phyloP scores from a whole-genome alignment of 2,888 invertebrate genomes.

The Campoplex nolae region DNA sequence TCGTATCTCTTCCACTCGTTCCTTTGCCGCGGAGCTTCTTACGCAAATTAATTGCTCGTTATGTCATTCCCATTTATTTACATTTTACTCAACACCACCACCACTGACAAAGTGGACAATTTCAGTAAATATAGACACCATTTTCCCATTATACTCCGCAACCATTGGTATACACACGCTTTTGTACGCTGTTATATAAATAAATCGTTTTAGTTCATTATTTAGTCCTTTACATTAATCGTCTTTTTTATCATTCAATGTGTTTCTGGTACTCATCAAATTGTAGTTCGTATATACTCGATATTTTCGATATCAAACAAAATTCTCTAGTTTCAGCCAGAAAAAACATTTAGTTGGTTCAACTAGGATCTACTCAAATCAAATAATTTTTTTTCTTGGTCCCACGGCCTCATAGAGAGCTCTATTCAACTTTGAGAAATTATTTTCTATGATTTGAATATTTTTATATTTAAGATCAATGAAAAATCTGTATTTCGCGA shows the following conservation, averaged over 20 bases:
- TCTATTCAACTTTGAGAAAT: too few relatives aligned
- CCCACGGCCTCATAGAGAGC: too few relatives aligned
- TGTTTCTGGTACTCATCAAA: background rate
- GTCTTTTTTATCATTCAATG: too few relatives aligned
- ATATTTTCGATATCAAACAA: too few relatives aligned
- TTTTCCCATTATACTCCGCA: background rate
- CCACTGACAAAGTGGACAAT: background rate
- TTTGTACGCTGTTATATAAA: background rate
- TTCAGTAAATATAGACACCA: background rate
- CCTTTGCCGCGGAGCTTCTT: background rate
- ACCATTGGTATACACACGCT: background rate
- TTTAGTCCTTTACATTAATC: background rate
- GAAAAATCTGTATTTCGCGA: too few relatives aligned
- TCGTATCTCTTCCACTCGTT: background rate
- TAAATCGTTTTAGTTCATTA: background rate
- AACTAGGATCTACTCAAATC: too few relatives aligned
- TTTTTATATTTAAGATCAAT: too few relatives aligned
- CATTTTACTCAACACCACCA: background rate
- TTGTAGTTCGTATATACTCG: too few relatives aligned
- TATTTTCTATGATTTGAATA: too few relatives aligned
- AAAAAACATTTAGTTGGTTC: too few relatives aligned
- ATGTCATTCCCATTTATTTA: constrained; percentile 21
- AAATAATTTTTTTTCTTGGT: too few relatives aligned
- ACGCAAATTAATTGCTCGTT: constrained; percentile 34
- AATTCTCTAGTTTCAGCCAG: too few relatives aligned